phyloP scores from a whole-genome alignment of 2,797 vertebrate species.

The Pangasius djambal region DNA sequence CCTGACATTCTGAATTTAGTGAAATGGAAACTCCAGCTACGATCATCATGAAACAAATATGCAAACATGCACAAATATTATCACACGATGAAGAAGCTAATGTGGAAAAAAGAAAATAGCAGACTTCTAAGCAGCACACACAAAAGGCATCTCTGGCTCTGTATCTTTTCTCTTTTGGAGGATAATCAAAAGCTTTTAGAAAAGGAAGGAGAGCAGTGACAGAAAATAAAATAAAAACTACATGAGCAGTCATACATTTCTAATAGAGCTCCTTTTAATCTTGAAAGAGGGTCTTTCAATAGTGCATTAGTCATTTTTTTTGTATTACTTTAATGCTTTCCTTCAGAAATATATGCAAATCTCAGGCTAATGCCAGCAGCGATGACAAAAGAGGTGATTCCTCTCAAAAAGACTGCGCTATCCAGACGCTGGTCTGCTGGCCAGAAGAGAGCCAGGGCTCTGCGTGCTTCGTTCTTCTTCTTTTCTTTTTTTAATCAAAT shows the following conservation, averaged over 20 bases:
- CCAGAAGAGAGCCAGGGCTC: slow-evolving; percentile 63
- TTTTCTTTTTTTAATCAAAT: slow-evolving; percentile 61
- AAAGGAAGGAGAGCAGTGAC: slow-evolving; percentile 55
- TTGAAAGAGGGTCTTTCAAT: slow-evolving; percentile 78
- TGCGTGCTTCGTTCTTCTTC: slow-evolving; percentile 55
- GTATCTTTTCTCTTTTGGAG: slow-evolving; percentile 56
- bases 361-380: slow-evolving; percentile 80
- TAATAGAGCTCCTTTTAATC: slow-evolving; percentile 81
- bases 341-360: slow-evolving; percentile 84
- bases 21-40: background rate
- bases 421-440: slow-evolving; percentile 64
- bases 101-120: slow-evolving; percentile 12
- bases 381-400: slow-evolving; percentile 77
- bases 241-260: slow-evolving; percentile 78
- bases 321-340: slow-evolving; percentile 79
- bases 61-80: slow-evolving; percentile 29
- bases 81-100: slow-evolving; percentile 5
- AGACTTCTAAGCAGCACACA: slow-evolving; percentile 49
- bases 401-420: slow-evolving; percentile 65
- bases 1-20: background rate
- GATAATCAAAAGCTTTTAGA: slow-evolving; percentile 73
- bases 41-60: slow-evolving; percentile 6
- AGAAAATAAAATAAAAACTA: slow-evolving; percentile 75
- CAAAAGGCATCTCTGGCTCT: slow-evolving; percentile 45
- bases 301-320: slow-evolving; percentile 79